Evolutionary conservation across 2,113 vertebrate genomes (phyloP).

Genomic region (Prionailurus viverrinus): DNA sequence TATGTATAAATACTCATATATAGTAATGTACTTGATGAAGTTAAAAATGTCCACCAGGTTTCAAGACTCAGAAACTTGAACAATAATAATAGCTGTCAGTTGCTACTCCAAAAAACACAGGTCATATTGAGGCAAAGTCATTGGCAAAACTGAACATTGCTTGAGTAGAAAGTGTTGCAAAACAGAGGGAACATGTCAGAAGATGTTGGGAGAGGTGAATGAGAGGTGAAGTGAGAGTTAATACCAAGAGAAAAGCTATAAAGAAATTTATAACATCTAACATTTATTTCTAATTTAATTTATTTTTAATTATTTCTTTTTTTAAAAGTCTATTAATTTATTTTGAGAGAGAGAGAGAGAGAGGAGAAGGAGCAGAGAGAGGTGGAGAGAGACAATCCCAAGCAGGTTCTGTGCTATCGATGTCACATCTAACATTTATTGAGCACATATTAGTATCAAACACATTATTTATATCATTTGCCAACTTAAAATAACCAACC

Average conservation of each 20-base stretch:
- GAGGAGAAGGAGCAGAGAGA: background rate
- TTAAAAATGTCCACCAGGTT: slow-evolving; percentile 3
- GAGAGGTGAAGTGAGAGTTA: background rate
- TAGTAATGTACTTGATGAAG: background rate
- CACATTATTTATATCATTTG: background rate
- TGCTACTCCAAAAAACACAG: background rate
- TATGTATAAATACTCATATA: background rate
- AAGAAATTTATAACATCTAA: background rate
- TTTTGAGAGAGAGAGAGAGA: no score
- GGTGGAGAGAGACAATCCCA: background rate
- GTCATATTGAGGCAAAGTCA: background rate
- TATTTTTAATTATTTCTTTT: no score
- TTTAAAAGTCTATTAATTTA: no score
- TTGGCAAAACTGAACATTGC: background rate
- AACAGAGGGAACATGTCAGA: background rate
- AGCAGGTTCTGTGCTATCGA: no score
- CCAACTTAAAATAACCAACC: background rate
- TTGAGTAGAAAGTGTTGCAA: background rate
- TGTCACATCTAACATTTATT: background rate
- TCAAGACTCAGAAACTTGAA: background rate
- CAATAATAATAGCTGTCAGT: background rate
- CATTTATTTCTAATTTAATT: background rate
- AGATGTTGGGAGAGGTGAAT: background rate
- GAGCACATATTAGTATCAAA: background rate
- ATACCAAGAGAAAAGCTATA: background rate